Evolutionary conservation across 2,113 vertebrate genomes (phyloP).

Genomic region (Aldabrachelys gigantea): DNA sequence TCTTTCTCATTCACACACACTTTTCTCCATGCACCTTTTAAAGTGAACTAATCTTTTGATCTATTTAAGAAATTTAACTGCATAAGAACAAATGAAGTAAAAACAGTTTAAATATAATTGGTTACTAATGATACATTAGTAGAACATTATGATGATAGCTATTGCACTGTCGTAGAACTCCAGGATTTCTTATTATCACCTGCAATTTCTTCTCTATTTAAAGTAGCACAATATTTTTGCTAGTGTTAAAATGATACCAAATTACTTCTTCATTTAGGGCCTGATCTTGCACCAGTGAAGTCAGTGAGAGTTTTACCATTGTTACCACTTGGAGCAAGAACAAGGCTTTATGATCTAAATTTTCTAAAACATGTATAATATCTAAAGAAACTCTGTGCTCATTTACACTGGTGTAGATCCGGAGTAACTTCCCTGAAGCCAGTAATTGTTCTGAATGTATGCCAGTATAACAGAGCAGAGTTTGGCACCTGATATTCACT

Average conservation of each 20-base stretch:
- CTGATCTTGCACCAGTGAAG: rapidly evolving
- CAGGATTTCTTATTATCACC: background rate
- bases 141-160: background rate
- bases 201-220: background rate
- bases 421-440: background rate
- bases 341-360: background rate
- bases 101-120: background rate
- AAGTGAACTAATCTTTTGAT: background rate
- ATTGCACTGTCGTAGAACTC: background rate
- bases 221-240: background rate
- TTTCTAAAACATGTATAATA: background rate
- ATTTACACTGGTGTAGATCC: background rate
- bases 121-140: background rate
- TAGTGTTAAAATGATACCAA: background rate
- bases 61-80: background rate
- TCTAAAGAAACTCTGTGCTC: background rate
- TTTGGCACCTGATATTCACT: rapidly evolving
- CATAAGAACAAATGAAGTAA: background rate
- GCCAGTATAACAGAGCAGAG: background rate
- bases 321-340: rapidly evolving
- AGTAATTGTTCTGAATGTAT: background rate
- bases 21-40: background rate
- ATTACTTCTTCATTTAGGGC: background rate
- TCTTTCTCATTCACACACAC: background rate
- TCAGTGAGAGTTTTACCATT: background rate